These are phyloP conservation scores for Arvicanthis niloticus DNA, from an alignment of 2,113 vertebrate species.

Conservation along the genomic window DNA sequence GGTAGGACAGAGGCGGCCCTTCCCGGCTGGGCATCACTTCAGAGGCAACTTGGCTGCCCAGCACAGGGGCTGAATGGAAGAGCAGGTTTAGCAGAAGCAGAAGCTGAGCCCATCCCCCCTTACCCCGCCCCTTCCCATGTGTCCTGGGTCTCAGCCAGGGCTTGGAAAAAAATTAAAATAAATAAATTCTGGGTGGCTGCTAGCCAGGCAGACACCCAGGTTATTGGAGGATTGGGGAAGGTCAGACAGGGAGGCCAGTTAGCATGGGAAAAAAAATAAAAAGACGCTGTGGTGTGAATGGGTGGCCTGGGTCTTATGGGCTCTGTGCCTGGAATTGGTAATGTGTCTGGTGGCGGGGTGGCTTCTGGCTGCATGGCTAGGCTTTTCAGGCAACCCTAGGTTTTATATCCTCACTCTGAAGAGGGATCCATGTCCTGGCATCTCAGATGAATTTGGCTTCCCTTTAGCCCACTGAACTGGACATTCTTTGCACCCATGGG, in stretches of 20 bases:
- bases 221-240: conserved; percentile 69
- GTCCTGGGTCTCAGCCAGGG: conserved; percentile 62
- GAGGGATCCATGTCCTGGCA: background rate
- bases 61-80: conserved; percentile 60
- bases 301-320: conserved; percentile 51
- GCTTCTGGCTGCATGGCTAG: background rate
- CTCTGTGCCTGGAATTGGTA: conserved; percentile 74
- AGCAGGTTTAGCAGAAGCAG: conserved; percentile 40
- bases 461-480: accelerated
- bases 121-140: conserved; percentile 20
- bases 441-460: accelerated
- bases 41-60: conserved; percentile 68
- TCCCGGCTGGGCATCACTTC: conserved; percentile 82
- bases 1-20: conserved; percentile 63
- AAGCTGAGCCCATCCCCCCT: conserved; percentile 18
- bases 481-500: background rate
- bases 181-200: conserved; percentile 63
- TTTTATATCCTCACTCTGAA: background rate
- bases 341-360: background rate
- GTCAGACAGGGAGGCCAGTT: conserved; percentile 76
- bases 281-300: conserved; percentile 47
- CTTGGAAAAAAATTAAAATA: conserved; percentile 56
- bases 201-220: conserved; percentile 78
- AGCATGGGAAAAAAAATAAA: conserved; percentile 10
- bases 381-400: background rate